Evolutionary conservation across 2,797 vertebrate species (phyloP), one percentile per base, ranked within the genome.

Genomic region (Luscinia megarhynchos): DNA sequence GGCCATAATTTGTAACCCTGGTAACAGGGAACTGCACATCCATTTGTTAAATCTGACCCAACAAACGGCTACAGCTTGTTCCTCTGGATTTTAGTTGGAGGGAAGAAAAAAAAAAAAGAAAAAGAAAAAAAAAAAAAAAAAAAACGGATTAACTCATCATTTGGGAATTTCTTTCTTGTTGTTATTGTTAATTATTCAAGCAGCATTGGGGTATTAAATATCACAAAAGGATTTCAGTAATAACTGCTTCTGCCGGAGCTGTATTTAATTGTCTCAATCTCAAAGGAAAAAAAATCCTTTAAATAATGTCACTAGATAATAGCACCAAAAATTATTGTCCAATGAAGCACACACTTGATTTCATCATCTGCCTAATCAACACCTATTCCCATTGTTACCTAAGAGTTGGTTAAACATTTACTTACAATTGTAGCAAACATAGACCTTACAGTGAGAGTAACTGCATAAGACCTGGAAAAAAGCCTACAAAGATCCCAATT

Each of bases 1-100:
- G 94, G 63, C 77, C 92, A 68, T 95, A 94, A 97, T 97, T 91
- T 96, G 94, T 97, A 91, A 55, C 91, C 89, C 69, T 96, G 93
- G 92, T 95, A 97, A 97, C 96, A 69, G 64, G 50, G 54, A 90
- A 90, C 79, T 84, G 54, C 74, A 89, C 21, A 91, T 67, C 83
- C 45, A 76, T 93, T 95, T 77, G 53, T 91, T 77, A 96, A 80
- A 83, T 46, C 55, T 94, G 75, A 75, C 53, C 90, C 53, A 61
- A 91, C 76, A 94, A 96, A 94, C 16, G 7, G 3, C 40, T 94
- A 95, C 14, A 6, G 3, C 40, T 94, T 89, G 55, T 54, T 58
- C 78, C 50, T 93, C 86, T 68, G 75, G 41, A 89, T 96, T 79
- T 94, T 58, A 74, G 58, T 32, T 81, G 21, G 36, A 36, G 11